Percentiles rank a stretch among this genome's conserved stretches.
These are phyloP conservation scores for Magallana gigas DNA, from an alignment of 1,140 invertebrate genomes.

Conservation along the genomic window DNA sequence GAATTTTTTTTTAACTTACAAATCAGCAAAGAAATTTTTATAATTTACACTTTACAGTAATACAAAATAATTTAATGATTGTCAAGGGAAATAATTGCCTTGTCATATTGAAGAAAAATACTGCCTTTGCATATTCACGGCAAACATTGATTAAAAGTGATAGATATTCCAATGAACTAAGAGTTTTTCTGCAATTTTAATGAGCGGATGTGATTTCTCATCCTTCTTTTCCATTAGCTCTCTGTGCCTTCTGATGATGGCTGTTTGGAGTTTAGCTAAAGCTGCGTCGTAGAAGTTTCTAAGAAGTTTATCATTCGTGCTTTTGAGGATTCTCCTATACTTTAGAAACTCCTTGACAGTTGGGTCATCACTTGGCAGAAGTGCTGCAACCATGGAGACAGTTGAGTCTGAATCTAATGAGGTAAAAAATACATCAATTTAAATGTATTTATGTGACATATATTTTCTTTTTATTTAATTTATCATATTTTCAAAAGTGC, in stretches of 20 bases:
- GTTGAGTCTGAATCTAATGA: not conserved
- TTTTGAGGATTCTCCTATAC: not conserved
- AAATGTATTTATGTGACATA: not conserved
- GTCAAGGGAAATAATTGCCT: too few species aligned
- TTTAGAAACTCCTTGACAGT: constrained; percentile 1
- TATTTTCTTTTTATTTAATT: too few species aligned
- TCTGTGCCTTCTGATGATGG: not conserved
- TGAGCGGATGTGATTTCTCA: not conserved
- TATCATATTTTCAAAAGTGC: too few species aligned
- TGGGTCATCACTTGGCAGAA: not conserved
- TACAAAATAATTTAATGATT: too few species aligned
- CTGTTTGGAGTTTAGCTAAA: not conserved
- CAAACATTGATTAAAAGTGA: not conserved
- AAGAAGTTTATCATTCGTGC: not conserved
- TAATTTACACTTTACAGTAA: too few species aligned
- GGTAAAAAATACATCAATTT: not conserved
- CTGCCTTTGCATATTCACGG: too few species aligned
- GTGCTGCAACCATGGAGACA: constrained; percentile 9
- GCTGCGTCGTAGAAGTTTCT: not conserved
- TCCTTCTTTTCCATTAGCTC: constrained; percentile 1
- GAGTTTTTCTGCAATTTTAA: not conserved
- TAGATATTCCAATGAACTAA: constrained; percentile 1
- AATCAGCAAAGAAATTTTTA: too few species aligned
- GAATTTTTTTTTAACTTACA: too few species aligned
- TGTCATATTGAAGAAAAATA: too few species aligned